These are phyloP conservation scores for Trachemys scripta DNA, from an alignment of 2,113 vertebrate genomes.

Conservation along the genomic window DNA sequence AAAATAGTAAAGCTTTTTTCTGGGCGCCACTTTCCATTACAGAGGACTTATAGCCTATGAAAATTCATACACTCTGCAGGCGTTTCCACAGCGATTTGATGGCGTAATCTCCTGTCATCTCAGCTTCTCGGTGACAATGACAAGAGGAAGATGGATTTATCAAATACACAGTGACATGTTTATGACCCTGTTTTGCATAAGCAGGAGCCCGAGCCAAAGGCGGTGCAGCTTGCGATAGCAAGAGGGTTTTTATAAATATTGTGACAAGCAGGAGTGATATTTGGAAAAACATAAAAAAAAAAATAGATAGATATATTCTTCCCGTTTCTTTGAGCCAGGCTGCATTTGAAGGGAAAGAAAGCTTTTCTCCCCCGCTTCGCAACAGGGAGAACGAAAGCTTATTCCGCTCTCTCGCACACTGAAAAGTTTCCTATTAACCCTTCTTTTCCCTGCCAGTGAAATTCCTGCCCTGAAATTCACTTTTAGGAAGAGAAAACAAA, in stretches of 20 bases:
- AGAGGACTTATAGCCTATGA: constrained; percentile 70
- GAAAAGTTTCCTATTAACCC: constrained; percentile 58
- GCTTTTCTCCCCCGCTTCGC: constrained; percentile 11
- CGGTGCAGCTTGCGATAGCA: constrained; percentile 72
- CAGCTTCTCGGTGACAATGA: constrained; percentile 79
- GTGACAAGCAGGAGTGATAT: constrained; percentile 77
- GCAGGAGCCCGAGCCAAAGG: constrained; percentile 73
- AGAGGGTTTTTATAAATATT: constrained; percentile 74
- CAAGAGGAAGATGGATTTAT: constrained; percentile 83
- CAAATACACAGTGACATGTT: constrained; percentile 78
- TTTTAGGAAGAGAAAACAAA: background rate
- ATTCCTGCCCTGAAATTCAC: background rate
- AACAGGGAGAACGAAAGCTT: background rate
- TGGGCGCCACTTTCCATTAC: constrained; percentile 67
- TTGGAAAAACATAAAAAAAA: constrained; percentile 69
- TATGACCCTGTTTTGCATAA: constrained; percentile 79
- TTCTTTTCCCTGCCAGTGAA: background rate
- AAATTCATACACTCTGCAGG: constrained; percentile 79
- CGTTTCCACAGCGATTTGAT: constrained; percentile 75
- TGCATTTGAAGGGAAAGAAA: background rate
- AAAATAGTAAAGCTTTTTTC: constrained; percentile 52
- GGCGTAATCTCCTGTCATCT: constrained; percentile 78
- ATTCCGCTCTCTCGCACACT: constrained; percentile 21
- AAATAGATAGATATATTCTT: constrained; percentile 15
- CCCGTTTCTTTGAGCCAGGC: constrained; percentile 16